These are phyloP conservation scores for Crotalus helleri DNA, from an alignment of 2,113 vertebrate species.

Conservation along the genomic window DNA sequence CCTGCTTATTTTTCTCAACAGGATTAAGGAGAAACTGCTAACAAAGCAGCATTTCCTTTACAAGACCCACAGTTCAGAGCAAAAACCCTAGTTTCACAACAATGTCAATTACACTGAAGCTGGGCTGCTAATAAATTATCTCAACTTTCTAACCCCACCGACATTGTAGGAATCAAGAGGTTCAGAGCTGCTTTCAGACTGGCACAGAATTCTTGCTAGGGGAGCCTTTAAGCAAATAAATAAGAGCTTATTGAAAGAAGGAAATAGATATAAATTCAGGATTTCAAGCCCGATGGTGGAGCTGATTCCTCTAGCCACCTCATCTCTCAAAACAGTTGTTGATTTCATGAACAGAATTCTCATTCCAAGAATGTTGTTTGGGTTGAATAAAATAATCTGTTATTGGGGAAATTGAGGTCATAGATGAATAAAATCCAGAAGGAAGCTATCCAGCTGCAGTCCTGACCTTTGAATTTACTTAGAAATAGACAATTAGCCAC, in stretches of 20 bases:
- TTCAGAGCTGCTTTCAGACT: background rate
- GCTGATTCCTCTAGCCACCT: slow-evolving; percentile 7
- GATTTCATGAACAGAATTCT: slow-evolving; percentile 55
- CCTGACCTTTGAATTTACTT: background rate
- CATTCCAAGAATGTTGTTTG: slow-evolving; percentile 60
- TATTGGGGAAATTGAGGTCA: slow-evolving; percentile 11
- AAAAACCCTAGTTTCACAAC: background rate
- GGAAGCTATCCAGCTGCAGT: background rate
- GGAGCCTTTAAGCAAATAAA: background rate
- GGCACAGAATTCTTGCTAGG: background rate
- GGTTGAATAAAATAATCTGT: slow-evolving; percentile 39
- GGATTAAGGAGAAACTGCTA: background rate
- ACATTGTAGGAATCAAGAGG: background rate
- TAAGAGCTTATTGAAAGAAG: background rate
- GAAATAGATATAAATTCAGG: slow-evolving; percentile 18
- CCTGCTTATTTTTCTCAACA: background rate
- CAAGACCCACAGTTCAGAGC: background rate
- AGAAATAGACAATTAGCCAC: background rate
- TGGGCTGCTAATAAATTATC: background rate
- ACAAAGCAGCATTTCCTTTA: background rate
- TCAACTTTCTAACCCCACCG: background rate
- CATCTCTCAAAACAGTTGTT: slow-evolving; percentile 30
- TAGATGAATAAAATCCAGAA: slow-evolving; percentile 30
- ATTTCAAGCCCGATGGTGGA: slow-evolving; percentile 37
- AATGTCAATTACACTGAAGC: background rate